Conservation (phyloP, 1,140 invertebrate genomes). For the Zaprionus tsacasi region DNA sequence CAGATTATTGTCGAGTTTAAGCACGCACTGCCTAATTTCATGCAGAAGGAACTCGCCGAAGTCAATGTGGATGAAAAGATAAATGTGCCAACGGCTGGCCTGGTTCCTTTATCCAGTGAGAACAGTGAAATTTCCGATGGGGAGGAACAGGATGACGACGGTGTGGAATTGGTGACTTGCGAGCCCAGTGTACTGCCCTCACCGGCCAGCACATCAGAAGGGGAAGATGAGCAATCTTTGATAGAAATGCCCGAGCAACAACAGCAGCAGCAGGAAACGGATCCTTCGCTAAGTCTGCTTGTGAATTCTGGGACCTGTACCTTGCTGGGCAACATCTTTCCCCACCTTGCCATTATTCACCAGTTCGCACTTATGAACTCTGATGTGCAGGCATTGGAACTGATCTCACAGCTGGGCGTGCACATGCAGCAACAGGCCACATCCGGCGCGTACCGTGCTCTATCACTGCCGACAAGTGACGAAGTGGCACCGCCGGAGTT, state of each 20-base stretch:
- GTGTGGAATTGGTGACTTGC: slow-evolving; percentile 61
- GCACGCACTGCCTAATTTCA: slow-evolving; percentile 72
- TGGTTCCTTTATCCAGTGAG: slow-evolving; percentile 70
- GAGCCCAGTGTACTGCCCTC: slow-evolving; percentile 61
- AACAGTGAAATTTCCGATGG: slow-evolving; percentile 71
- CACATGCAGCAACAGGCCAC: slow-evolving; percentile 78
- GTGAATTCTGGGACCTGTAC: slow-evolving; percentile 72
- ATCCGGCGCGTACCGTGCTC: slow-evolving; percentile 60
- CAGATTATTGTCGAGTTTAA: slow-evolving; percentile 81
- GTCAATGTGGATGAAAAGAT: slow-evolving; percentile 19
- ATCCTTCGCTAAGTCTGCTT: slow-evolving; percentile 28
- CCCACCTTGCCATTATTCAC: slow-evolving; percentile 76
- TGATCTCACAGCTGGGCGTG: slow-evolving; percentile 78
- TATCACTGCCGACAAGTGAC: slow-evolving; percentile 53
- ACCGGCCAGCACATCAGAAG: slow-evolving; percentile 43
- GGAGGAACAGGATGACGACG: slow-evolving; percentile 62
- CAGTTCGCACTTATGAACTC: slow-evolving; percentile 79
- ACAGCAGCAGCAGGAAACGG: neutral
- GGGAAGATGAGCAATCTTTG: slow-evolving; percentile 8
- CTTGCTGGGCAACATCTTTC: slow-evolving; percentile 68
- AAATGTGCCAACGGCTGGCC: slow-evolving; percentile 21
- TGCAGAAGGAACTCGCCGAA: slow-evolving; percentile 70
- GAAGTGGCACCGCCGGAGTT: slow-evolving; percentile 28
- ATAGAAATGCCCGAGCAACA: neutral
- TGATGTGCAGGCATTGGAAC: slow-evolving; percentile 71